Conservation (phyloP, 2,113 vertebrate species). For the Clupea harengus region DNA sequence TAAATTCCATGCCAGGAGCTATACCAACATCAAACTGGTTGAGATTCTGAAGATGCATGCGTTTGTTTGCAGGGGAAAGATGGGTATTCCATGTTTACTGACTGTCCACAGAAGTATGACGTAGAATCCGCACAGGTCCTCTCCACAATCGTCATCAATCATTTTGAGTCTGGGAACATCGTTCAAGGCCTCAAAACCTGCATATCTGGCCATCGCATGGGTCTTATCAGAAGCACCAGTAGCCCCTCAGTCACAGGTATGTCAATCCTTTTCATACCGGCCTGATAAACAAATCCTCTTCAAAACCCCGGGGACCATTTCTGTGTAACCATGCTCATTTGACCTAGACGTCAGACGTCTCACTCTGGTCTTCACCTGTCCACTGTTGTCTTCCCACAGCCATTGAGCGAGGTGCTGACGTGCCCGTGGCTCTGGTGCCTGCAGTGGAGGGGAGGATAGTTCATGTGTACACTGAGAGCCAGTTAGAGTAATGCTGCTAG, state of each 20-base stretch:
- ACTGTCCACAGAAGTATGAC: constrained; percentile 49
- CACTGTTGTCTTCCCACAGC: background rate
- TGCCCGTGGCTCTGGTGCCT: constrained; percentile 43
- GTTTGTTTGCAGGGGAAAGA: constrained; percentile 50
- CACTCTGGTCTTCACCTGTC: background rate
- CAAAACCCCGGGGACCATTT: no score
- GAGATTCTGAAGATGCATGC: background rate
- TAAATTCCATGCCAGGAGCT: background rate
- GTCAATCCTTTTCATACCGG: background rate
- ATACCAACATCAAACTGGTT: background rate
- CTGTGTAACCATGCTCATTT: no score
- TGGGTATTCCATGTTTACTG: constrained; percentile 52
- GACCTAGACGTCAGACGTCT: background rate
- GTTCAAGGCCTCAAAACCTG: constrained; percentile 49
- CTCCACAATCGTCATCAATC: constrained; percentile 55
- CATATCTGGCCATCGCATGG: constrained; percentile 49
- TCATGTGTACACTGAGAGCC: constrained; percentile 43
- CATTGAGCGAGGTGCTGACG: constrained; percentile 49
- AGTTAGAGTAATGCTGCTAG: constrained; percentile 37
- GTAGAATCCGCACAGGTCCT: constrained; percentile 51
- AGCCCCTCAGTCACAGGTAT: constrained; percentile 50
- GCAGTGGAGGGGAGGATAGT: constrained; percentile 53
- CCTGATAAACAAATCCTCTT: background rate
- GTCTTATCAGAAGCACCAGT: constrained; percentile 46
- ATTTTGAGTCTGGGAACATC: constrained; percentile 58